Conservation (phyloP, 2,113 vertebrate species). For the Galemys pyrenaicus region DNA sequence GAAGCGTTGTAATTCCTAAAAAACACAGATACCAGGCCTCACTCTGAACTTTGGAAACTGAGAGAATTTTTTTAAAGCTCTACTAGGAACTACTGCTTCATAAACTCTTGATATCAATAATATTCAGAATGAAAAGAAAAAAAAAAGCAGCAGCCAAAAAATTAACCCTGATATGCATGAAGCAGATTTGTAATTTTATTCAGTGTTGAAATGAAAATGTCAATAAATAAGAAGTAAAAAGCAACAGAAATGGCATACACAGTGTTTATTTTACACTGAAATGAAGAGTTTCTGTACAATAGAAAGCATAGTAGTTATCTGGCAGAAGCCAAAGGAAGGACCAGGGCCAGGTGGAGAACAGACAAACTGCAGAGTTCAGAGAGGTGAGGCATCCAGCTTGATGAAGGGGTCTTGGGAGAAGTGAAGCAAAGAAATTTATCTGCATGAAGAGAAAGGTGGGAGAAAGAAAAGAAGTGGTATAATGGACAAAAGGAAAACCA, state of each 20-base stretch:
- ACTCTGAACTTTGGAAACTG: neutral
- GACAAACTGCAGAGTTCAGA: slow-evolving; percentile 90
- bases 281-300: slow-evolving; percentile 93
- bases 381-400: slow-evolving; percentile 88
- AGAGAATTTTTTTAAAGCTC: neutral
- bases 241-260: slow-evolving; percentile 81
- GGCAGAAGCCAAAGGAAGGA: slow-evolving; percentile 79
- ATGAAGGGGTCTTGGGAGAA: slow-evolving; percentile 91
- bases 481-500: slow-evolving; percentile 51
- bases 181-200: slow-evolving; percentile 82
- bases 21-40: neutral
- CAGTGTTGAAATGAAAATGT: slow-evolving; percentile 76
- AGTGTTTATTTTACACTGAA: slow-evolving; percentile 95
- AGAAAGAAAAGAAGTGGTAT: slow-evolving; percentile 84
- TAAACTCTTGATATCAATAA: slow-evolving; percentile 11
- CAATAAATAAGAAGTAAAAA: slow-evolving; percentile 86
- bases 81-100: neutral
- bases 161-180: slow-evolving; percentile 66
- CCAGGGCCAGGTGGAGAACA: slow-evolving; percentile 82
- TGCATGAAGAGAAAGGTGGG: slow-evolving; percentile 88
- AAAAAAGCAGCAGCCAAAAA: slow-evolving; percentile 70
- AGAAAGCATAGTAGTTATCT: slow-evolving; percentile 84
- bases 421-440: slow-evolving; percentile 97
- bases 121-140: neutral
- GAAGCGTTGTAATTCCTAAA: neutral